Conservation (phyloP, 2,888 invertebrate species). For the Ceratothoa steindachneri region DNA sequence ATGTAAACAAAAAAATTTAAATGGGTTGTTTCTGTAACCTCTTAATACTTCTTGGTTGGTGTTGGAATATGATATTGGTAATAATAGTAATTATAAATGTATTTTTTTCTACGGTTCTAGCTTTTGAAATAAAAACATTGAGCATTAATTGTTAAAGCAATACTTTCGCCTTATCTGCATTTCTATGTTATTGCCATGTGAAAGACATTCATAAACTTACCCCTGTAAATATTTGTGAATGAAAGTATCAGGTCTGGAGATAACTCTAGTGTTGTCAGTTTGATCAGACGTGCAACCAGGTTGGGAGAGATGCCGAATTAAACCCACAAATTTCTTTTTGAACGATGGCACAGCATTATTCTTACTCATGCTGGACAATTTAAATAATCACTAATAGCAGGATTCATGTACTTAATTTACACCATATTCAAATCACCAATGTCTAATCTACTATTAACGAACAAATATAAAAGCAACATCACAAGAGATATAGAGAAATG, state of each 20-base stretch:
- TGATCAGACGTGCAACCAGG: slow-evolving; percentile 20
- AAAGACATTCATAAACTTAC: slow-evolving; percentile 24
- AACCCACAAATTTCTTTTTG: slow-evolving; percentile 45
- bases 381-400: not conserved
- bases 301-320: slow-evolving; percentile 42
- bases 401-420: not conserved
- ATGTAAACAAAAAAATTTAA: too few species aligned
- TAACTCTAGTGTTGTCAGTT: slow-evolving; percentile 9
- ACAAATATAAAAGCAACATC: too few species aligned
- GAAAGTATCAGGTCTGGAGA: slow-evolving; percentile 43
- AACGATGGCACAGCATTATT: slow-evolving; percentile 34
- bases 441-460: too few species aligned
- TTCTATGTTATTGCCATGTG: not conserved
- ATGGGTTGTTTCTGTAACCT: too few species aligned
- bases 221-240: slow-evolving; percentile 46
- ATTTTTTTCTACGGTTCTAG: too few species aligned
- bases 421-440: not conserved
- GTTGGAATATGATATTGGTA: too few species aligned
- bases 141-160: too few species aligned
- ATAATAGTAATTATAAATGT: too few species aligned
- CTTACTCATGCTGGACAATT: slow-evolving; percentile 25
- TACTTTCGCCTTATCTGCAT: too few species aligned
- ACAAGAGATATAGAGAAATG: too few species aligned
- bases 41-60: too few species aligned
- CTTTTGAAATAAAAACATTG: too few species aligned